Conservation (phyloP, 2,113 vertebrate genomes). For the Elgaria multicarinata region DNA sequence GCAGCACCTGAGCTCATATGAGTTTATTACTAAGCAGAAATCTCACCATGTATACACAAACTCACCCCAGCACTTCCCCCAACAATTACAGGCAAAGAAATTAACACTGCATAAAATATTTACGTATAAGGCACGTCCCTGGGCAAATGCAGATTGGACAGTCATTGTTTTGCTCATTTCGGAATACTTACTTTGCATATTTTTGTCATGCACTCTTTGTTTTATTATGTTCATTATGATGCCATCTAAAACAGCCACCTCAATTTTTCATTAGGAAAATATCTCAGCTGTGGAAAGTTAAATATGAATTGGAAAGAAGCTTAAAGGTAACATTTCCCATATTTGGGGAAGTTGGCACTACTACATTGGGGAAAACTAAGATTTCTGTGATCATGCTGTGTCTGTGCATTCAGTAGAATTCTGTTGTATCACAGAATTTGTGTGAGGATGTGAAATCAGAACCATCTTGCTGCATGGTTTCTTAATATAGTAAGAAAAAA, state of each 20-base stretch:
- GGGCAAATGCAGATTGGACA: background rate
- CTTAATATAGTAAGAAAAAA: background rate
- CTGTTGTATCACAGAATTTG: background rate
- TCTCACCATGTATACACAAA: background rate
- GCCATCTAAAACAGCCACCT: background rate
- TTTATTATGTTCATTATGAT: background rate
- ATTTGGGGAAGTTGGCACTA: background rate
- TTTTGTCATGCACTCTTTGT: background rate
- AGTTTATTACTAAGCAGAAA: background rate
- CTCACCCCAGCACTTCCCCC: background rate
- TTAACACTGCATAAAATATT: slow-evolving; percentile 13
- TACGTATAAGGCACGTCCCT: background rate
- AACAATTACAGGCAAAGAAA: slow-evolving; percentile 12
- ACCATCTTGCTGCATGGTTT: background rate
- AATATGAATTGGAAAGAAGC: background rate
- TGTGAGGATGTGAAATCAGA: background rate
- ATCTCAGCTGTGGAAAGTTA: slow-evolving; percentile 17
- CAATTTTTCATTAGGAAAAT: background rate
- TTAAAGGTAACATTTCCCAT: background rate
- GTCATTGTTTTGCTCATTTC: background rate
- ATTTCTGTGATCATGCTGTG: background rate
- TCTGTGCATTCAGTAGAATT: background rate
- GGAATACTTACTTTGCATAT: background rate
- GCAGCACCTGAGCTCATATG: background rate
- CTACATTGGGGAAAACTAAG: background rate